Evolutionary conservation across 1,140 invertebrate species (phyloP).

Genomic region (Belonocnema kinseyi): DNA sequence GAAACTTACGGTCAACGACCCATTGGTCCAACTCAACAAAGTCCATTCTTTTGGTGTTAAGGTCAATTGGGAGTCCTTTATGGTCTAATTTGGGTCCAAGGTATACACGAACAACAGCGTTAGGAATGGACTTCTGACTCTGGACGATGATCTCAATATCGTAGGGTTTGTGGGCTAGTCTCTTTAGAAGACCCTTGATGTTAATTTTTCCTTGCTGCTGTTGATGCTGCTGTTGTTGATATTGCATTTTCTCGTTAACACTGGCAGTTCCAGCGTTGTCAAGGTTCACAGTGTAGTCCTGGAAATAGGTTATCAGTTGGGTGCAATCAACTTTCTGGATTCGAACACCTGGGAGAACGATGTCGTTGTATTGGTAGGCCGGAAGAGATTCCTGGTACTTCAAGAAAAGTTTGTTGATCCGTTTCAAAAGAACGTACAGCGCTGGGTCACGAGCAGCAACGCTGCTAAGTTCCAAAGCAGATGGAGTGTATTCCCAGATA

Average conservation of each 20-base stretch:
- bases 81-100: conserved; percentile 78
- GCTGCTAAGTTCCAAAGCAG: conserved; percentile 71
- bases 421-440: conserved; percentile 75
- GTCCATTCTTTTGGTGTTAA: conserved; percentile 78
- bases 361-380: conserved; percentile 79
- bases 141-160: conserved; percentile 76
- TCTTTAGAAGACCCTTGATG: conserved; percentile 67
- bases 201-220: conserved; percentile 51
- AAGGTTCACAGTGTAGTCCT: conserved; percentile 76
- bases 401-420: conserved; percentile 73
- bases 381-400: conserved; percentile 78
- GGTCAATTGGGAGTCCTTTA: conserved; percentile 75
- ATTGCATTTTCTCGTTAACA: conserved; percentile 57
- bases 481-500: conserved; percentile 71
- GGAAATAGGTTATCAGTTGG: conserved; percentile 79
- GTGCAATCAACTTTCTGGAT: conserved; percentile 80
- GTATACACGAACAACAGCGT: conserved; percentile 76
- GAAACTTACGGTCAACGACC: conserved; percentile 74
- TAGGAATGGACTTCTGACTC: conserved; percentile 67
- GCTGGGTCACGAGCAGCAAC: conserved; percentile 76
- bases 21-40: conserved; percentile 84
- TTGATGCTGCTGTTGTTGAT: conserved; percentile 39
- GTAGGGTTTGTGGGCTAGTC: conserved; percentile 82
- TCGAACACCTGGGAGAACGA: conserved; percentile 78
- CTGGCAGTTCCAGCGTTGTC: conserved; percentile 67